Percentiles rank a stretch among this genome's conserved stretches.
These are phyloP conservation scores for Spialia ferax DNA, from an alignment of 2,888 invertebrate species.

Conservation along the genomic window DNA sequence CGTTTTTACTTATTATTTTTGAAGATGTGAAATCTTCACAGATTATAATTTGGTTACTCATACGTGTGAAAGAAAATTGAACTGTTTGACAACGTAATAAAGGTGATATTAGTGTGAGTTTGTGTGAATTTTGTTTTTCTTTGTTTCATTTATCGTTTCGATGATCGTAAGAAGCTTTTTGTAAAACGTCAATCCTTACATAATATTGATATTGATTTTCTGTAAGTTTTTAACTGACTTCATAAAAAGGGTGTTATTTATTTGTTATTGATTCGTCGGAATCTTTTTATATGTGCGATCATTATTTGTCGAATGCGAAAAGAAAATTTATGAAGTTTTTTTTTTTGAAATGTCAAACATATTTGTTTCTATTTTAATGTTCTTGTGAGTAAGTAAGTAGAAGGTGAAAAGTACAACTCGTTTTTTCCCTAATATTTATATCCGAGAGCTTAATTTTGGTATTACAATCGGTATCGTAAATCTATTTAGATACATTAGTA, in stretches of 20 bases:
- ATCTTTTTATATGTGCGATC: not conserved
- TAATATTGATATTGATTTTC: constrained; percentile 18
- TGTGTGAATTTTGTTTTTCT: too few relatives aligned
- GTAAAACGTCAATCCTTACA: constrained; percentile 11
- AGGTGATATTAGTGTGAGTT: not conserved
- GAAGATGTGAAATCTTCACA: not conserved
- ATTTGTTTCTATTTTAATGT: too few relatives aligned
- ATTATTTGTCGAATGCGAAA: too few relatives aligned
- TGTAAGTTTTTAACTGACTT: not conserved
- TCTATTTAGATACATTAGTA: too few relatives aligned
- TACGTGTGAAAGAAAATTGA: not conserved
- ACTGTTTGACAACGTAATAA: not conserved
- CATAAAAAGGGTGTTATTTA: too few relatives aligned
- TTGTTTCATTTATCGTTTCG: not conserved
- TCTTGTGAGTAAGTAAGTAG: too few relatives aligned
- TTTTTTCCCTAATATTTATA: too few relatives aligned
- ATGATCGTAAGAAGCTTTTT: constrained; percentile 10
- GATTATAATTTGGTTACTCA: not conserved
- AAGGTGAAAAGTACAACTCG: too few relatives aligned
- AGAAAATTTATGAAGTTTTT: too few relatives aligned
- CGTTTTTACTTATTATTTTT: constrained; percentile 6
- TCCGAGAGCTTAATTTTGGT: too few relatives aligned
- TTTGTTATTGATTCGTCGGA: not conserved
- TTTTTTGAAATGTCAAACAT: too few relatives aligned
- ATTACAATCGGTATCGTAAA: too few relatives aligned